phyloP scores from a whole-genome alignment of 2,888 invertebrate species.

The Pristionchus exspectatus region DNA sequence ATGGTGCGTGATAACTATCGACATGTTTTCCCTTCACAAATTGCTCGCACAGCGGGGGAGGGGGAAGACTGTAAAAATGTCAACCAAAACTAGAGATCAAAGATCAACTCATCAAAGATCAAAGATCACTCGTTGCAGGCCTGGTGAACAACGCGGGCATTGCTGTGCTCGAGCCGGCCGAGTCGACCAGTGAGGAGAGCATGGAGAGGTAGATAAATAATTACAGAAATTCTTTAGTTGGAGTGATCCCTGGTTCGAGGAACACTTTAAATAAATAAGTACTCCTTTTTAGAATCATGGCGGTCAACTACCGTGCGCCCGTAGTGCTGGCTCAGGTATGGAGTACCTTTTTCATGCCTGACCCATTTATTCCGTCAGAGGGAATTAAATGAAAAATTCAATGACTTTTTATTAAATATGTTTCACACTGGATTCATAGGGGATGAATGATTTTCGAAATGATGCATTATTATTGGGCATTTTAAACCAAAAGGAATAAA shows the following conservation, averaged over 20 bases:
- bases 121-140: background rate
- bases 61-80: too few relatives aligned
- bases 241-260: background rate
- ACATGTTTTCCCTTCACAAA: too few relatives aligned
- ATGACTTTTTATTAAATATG: background rate
- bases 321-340: conserved; percentile 63
- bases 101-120: background rate
- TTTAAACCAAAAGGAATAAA: too few relatives aligned
- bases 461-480: too few relatives aligned
- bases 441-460: too few relatives aligned
- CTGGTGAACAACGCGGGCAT: conserved; percentile 70
- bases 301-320: conserved; percentile 65
- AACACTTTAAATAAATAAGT: background rate
- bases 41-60: too few relatives aligned
- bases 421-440: too few relatives aligned
- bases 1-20: background rate
- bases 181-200: conserved; percentile 60
- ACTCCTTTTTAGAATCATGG: conserved; percentile 59
- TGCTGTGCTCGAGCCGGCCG: conserved; percentile 60
- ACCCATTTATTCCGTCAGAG: too few relatives aligned
- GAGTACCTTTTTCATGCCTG: background rate
- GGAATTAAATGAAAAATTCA: conserved; percentile 57
- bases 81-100: background rate
- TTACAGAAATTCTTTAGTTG: background rate
- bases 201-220: conserved; percentile 59